Conservation (phyloP, 2,797 vertebrate genomes). For the Sus cebifrons region DNA sequence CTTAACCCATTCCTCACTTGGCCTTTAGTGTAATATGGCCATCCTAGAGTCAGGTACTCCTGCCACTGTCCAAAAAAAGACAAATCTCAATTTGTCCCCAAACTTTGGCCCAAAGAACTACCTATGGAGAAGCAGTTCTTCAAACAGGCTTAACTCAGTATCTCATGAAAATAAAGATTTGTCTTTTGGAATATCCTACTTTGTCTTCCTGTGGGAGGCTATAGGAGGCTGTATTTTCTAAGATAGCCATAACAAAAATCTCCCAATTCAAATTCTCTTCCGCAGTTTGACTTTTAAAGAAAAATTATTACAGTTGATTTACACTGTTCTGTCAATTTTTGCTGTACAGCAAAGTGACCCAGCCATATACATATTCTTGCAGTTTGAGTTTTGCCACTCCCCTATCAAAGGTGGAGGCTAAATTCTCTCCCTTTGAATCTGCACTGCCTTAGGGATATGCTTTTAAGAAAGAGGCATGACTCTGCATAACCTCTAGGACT, state of each 20-base stretch:
- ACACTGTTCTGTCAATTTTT: no score
- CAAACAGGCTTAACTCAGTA: not conserved
- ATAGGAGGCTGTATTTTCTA: not conserved
- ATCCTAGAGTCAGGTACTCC: not conserved
- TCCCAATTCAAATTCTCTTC: not conserved
- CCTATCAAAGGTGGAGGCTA: not conserved
- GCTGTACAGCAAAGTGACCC: no score
- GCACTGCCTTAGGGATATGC: not conserved
- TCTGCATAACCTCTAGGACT: not conserved
- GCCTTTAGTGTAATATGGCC: not conserved
- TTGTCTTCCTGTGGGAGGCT: not conserved
- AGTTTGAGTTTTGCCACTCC: not conserved
- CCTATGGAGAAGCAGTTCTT: not conserved
- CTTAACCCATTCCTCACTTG: not conserved
- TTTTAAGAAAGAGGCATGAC: not conserved
- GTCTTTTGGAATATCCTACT: not conserved
- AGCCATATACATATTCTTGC: no score
- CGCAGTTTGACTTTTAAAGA: no score
- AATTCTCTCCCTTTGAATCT: not conserved
- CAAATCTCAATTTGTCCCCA: not conserved
- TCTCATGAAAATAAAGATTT: not conserved
- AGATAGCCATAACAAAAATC: not conserved
- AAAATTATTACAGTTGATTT: no score
- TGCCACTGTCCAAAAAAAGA: not conserved
- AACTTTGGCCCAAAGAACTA: not conserved